Evolutionary conservation across 2,797 vertebrate genomes (phyloP).

Genomic region (Ctenosaura bakeri): DNA sequence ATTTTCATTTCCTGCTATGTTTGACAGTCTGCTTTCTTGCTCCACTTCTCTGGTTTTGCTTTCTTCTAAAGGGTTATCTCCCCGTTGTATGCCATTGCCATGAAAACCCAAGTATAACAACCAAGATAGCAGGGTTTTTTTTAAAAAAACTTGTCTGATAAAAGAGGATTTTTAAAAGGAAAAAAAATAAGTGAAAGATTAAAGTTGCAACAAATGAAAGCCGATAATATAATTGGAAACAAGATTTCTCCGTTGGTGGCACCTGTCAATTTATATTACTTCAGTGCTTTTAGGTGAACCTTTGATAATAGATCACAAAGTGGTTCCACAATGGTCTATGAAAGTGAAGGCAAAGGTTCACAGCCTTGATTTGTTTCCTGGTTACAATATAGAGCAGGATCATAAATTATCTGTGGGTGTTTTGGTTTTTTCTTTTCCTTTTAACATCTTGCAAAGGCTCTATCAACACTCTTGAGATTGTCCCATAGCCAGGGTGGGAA

Average conservation of each 20-base stretch:
- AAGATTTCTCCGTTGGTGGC: slow-evolving; percentile 63
- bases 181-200: slow-evolving; percentile 50
- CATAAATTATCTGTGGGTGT: slow-evolving; percentile 61
- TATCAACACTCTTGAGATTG: slow-evolving; percentile 61
- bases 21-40: not conserved
- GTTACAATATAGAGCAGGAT: slow-evolving; percentile 64
- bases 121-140: slow-evolving; percentile 9
- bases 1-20: not conserved
- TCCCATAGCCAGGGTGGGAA: not conserved
- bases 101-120: slow-evolving; percentile 39
- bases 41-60: not conserved
- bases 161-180: slow-evolving; percentile 9
- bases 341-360: slow-evolving; percentile 47
- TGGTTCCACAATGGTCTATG: slow-evolving; percentile 49
- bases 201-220: slow-evolving; percentile 68
- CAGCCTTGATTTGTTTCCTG: slow-evolving; percentile 71
- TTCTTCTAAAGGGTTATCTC: not conserved
- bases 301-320: slow-evolving; percentile 63
- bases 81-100: slow-evolving; percentile 29
- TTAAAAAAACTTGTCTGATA: not conserved
- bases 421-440: not conserved
- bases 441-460: slow-evolving; percentile 61
- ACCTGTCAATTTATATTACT: slow-evolving; percentile 67
- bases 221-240: slow-evolving; percentile 51
- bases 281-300: slow-evolving; percentile 62